These are phyloP conservation scores for Drosophila dunni DNA, from an alignment of 1,140 invertebrate species.

Conservation along the genomic window DNA sequence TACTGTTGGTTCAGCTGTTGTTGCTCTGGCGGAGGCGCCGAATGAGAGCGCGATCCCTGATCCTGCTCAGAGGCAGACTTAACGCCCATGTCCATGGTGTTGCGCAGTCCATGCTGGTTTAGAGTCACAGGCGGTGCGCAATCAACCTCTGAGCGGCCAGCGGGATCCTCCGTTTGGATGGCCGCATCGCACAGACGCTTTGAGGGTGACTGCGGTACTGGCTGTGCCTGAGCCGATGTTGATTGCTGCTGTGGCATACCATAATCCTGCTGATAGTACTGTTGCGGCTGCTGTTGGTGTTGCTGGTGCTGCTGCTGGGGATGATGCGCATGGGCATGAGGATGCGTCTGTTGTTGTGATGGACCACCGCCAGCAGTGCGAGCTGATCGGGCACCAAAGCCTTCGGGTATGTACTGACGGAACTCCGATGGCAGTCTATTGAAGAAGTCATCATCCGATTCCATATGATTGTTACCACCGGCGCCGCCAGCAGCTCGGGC, in stretches of 20 bases:
- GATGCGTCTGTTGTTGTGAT: constrained; percentile 37
- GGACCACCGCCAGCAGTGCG: constrained; percentile 64
- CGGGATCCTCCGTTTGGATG: constrained; percentile 85
- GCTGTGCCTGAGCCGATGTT: constrained; percentile 59
- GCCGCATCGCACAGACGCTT: constrained; percentile 81
- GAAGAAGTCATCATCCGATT: constrained; percentile 85
- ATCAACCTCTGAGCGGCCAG: constrained; percentile 68
- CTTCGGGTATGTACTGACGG: constrained; percentile 86
- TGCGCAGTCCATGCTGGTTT: constrained; percentile 89
- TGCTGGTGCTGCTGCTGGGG: constrained; percentile 50
- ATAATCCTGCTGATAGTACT: constrained; percentile 86
- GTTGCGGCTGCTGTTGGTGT: constrained; percentile 70
- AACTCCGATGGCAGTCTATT: constrained; percentile 87
- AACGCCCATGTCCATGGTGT: constrained; percentile 91
- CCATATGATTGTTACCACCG: constrained; percentile 57
- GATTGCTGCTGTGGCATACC: constrained; percentile 62
- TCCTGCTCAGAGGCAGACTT: constrained; percentile 87
- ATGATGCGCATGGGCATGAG: constrained; percentile 2
- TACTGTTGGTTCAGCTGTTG: constrained; percentile 85
- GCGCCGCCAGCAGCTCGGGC: constrained; percentile 69
- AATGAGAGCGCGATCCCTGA: constrained; percentile 86
- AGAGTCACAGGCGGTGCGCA: constrained; percentile 83
- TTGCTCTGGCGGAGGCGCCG: constrained; percentile 79
- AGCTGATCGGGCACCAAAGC: constrained; percentile 84
- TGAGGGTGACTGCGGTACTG: constrained; percentile 68